Evolutionary conservation across 2,888 invertebrate genomes (phyloP).

Genomic region (Drosophila nr. medialis): DNA sequence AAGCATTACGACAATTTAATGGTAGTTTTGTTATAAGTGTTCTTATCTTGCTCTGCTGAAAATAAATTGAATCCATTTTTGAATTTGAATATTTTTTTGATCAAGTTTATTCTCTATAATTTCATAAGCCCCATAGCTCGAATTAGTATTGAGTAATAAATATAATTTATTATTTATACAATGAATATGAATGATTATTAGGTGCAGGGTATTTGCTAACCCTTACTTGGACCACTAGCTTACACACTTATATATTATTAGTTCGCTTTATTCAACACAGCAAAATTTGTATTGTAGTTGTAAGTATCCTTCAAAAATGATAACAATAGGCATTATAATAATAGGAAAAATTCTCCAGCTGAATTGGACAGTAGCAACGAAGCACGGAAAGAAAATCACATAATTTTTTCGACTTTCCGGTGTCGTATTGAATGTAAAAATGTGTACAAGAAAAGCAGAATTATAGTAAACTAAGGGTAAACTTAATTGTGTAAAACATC

Average conservation of each 20-base stretch:
- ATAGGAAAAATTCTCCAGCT: constrained; percentile 14
- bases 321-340: constrained; percentile 37
- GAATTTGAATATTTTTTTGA: neutral
- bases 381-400: constrained; percentile 49
- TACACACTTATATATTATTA: constrained; percentile 2
- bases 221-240: neutral
- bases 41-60: neutral
- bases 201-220: neutral
- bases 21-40: neutral
- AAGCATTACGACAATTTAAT: constrained; percentile 17
- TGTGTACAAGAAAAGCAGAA: constrained; percentile 14
- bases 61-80: neutral
- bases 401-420: constrained; percentile 57
- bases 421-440: constrained; percentile 31
- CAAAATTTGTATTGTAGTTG: neutral
- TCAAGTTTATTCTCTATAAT: neutral
- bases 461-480: constrained; percentile 24
- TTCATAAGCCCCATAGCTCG: neutral
- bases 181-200: neutral
- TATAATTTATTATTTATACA: neutral
- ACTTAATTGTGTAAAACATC: neutral
- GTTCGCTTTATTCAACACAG: constrained; percentile 7
- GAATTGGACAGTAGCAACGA: constrained; percentile 7
- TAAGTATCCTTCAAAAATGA: neutral
- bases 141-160: neutral